Evolutionary conservation across 2,113 vertebrate species (phyloP).

Genomic region (Xiphophorus hellerii): DNA sequence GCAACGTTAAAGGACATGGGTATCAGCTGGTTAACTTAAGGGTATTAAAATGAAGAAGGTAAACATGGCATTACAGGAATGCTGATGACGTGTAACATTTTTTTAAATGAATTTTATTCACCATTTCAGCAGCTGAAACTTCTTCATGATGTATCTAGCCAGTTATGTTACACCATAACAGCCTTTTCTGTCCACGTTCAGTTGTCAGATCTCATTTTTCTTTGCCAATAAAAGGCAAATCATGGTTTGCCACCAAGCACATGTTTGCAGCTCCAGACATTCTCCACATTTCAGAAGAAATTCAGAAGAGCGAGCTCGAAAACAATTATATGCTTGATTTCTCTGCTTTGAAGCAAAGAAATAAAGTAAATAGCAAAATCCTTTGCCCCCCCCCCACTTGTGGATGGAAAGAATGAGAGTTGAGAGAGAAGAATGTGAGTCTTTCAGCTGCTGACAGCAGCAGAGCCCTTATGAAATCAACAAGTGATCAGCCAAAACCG

Average conservation of each 20-base stretch:
- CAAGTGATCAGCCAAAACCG: constrained; percentile 52
- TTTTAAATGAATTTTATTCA: no score
- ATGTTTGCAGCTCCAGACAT: constrained; percentile 20
- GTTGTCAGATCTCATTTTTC: not conserved
- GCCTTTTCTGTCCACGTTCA: no score
- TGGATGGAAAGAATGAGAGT: constrained; percentile 12
- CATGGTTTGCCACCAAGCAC: not conserved
- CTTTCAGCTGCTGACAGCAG: constrained; percentile 29
- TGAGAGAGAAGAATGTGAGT: not conserved
- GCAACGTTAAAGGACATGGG: no score
- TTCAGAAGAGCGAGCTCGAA: not conserved
- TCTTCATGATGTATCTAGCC: no score
- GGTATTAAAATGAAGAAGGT: no score
- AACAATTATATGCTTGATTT: constrained; percentile 23
- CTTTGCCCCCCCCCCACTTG: not conserved
- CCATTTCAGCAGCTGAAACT: no score
- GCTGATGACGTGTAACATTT: no score
- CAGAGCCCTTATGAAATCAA: constrained; percentile 25
- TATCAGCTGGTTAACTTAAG: no score
- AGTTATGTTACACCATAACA: no score
- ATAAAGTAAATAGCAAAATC: constrained; percentile 8
- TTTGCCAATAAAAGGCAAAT: not conserved
- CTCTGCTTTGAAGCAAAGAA: constrained; percentile 19
- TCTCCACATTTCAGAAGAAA: constrained; percentile 20
- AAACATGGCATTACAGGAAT: no score